Evolutionary conservation across 2,797 vertebrate species (phyloP).

Genomic region (Micrastur ruficollis): DNA sequence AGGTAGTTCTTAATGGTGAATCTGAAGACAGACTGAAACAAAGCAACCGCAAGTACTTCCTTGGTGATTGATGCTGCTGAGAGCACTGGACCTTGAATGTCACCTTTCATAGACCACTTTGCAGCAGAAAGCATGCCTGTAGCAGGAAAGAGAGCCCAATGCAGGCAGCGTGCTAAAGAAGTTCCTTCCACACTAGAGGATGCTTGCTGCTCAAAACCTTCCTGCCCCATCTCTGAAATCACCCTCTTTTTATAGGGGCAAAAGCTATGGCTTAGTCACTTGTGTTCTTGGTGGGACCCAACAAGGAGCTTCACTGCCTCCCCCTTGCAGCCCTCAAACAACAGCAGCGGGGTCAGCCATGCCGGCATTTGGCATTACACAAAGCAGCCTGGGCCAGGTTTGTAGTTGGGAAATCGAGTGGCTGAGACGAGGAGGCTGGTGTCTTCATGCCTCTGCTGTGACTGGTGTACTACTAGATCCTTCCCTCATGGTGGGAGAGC

Average conservation of each 20-base stretch:
- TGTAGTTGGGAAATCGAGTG: neutral
- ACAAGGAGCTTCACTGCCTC: neutral
- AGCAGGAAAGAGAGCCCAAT: neutral
- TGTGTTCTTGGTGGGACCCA: neutral
- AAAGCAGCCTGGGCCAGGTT: neutral
- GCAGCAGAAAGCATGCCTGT: neutral
- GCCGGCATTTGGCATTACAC: neutral
- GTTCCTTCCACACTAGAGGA: neutral
- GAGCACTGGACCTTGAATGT: neutral
- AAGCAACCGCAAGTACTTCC: neutral
- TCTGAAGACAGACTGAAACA: neutral
- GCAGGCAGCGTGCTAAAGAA: neutral
- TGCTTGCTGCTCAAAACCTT: neutral
- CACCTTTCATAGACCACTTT: neutral
- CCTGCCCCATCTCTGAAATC: neutral
- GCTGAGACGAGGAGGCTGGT: neutral
- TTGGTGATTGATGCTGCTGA: neutral
- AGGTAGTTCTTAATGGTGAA: neutral
- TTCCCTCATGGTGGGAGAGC: neutral
- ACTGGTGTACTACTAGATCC: neutral
- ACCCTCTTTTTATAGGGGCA: neutral
- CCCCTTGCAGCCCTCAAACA: neutral
- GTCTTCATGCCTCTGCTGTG: neutral
- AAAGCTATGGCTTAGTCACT: neutral
- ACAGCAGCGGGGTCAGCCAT: fast-evolving